Percentiles rank a stretch among this genome's conserved stretches.
Conservation (phyloP, 2,797 vertebrate species). For the Intellagama lesueurii region DNA sequence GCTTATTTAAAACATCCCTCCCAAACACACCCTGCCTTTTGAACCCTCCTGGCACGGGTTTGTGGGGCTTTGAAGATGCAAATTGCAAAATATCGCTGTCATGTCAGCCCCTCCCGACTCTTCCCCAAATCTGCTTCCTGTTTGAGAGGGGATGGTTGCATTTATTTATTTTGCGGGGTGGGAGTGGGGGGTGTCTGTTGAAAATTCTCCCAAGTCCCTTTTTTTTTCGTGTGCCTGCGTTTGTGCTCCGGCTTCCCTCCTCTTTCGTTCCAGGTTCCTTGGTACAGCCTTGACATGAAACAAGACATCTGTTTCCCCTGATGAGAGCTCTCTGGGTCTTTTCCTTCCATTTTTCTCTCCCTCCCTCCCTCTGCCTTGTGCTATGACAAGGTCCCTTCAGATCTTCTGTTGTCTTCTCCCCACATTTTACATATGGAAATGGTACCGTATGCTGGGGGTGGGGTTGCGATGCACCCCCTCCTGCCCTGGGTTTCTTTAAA, state of each 20-base stretch:
- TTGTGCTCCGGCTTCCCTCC: background rate
- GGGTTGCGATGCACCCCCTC: background rate
- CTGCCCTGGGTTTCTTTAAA: background rate
- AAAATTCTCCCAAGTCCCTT: background rate
- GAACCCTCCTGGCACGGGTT: background rate
- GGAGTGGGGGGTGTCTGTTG: background rate
- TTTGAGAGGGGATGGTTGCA: slow-evolving; percentile 5
- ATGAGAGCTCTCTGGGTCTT: rapidly evolving
- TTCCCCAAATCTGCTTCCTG: slow-evolving; percentile 12
- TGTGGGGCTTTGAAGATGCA: slow-evolving; percentile 21
- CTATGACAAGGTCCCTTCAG: background rate
- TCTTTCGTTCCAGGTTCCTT: background rate
- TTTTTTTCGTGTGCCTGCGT: background rate
- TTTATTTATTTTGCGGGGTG: slow-evolving; percentile 23
- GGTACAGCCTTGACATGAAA: background rate
- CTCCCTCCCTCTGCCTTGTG: background rate
- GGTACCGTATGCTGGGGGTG: background rate
- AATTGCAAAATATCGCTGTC: slow-evolving; percentile 21
- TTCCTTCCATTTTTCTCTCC: background rate
- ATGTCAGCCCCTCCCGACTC: background rate
- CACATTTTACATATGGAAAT: slow-evolving; percentile 5
- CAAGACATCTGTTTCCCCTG: background rate
- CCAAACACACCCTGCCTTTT: background rate
- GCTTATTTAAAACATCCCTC: slow-evolving; percentile 35
- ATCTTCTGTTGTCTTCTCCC: background rate